Base-by-base conservation (phyloP, 2,797 vertebrate genomes). In the Sebastes kiyomatsui region DNA sequence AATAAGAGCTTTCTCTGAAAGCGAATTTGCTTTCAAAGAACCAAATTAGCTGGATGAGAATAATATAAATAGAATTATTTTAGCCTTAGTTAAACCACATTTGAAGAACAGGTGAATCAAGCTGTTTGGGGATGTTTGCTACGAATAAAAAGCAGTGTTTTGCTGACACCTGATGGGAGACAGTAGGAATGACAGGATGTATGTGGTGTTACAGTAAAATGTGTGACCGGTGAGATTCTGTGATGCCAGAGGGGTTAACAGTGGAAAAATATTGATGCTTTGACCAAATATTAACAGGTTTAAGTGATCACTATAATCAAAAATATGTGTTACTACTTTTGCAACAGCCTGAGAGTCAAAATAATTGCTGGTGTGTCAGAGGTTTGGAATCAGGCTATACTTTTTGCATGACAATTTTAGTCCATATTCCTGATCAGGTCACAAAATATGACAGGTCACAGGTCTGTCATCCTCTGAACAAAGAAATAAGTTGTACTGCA, bases 81-180 rank as follows among this genome's bases (percentile, higher is more conserved):
- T 33, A 33, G 33, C 33, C 33, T 33, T 33, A 33, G 33, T 33
- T 33, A 33, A 33, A 33, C 33, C 33, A 33, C 2, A 33, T 33
- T 33, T 33, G 33, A 33, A 33, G 10, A 33, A 33, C 35, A 38
- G 5, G 18, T 55, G 6, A 25, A 12, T 12, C 10, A n/a, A 22
- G 9, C 9, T 22, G 33, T 54, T 33, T n/a, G 2, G 52, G 61
- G 64, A 80, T n/a, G 2, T 20, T 65, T 27, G 7, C n/a, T 35
- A 2, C 4, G 3, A n/a, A 35, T 10, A 0, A 1, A 6, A 11
- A 13, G 2, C 27, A 58, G 10, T 23, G 2, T 38, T 77, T 38
- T 86, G 18, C 72, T 85, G 85, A 65, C 85, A 84, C 18, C 87
- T 84, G 10, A 72, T 85, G 88, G 82, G 3, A 35, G 28, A 61